Base-by-base conservation (phyloP, 2,888 invertebrate species). In the Meganola albula region DNA sequence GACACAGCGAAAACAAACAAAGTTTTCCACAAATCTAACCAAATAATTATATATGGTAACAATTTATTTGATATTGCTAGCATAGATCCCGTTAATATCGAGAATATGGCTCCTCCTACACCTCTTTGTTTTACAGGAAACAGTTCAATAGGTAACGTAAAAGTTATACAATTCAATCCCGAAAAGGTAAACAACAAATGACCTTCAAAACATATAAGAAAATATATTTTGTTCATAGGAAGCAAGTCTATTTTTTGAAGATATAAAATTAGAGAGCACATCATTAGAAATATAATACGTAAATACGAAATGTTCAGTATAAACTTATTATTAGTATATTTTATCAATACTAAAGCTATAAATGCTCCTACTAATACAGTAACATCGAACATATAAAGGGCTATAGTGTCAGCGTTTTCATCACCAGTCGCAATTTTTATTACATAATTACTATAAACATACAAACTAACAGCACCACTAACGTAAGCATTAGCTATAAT, bases 91-190 rank as follows among this genome's bases (percentile, higher is more conserved):
- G 45, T 37, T n/a, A 30, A 24, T 12, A 46, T 31, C 20, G 30
- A 37, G 6, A 37, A 53, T 5, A 50, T 24, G 0, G 35, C 12
- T 1, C 53, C 53, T 1, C 53, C 46, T 4, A 53, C 9, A 0
- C 51, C 53, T 27, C 45, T 42, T 14, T 53, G 44, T 26, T 53
- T 53, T 4, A 53, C 53, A 4, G 53, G 53, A 33, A 53, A 48
- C 1, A 53, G 31, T 18, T 53, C 53, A 5, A 40, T 40, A 9
- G 48, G 27, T 16, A 53, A 21, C 4, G 39, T 25, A 30, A 24
- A 50, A 2, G 34, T 39, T 0, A 50, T 7, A 22, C 34, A 22
- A 8, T 23, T 28, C 6, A 43, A 42, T 5, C 52, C 52, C 7
- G 35, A 44, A 12, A 25, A 32, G 12, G 7, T 11, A 28, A 29